These are phyloP conservation scores for Hydrozoanthus gracilis DNA, from an alignment of 92 coral and sea anemone species.

Conservation along the genomic window DNA sequence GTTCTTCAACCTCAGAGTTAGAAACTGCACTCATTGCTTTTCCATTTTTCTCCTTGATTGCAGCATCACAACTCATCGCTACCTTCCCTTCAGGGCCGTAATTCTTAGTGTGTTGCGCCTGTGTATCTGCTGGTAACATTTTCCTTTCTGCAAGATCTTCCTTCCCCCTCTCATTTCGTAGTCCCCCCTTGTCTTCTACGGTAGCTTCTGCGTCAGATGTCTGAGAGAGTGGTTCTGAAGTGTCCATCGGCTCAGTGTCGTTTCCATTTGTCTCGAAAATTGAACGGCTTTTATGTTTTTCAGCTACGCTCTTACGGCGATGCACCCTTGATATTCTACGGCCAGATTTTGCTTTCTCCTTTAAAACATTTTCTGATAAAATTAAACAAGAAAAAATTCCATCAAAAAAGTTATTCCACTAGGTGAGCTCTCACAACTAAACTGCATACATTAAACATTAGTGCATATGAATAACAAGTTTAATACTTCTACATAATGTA, in stretches of 20 bases:
- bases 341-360: background rate
- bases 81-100: no score
- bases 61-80: no score
- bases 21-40: background rate
- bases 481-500: no score
- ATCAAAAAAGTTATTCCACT: no score
- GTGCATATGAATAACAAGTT: no score
- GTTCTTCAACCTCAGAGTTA: background rate
- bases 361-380: background rate
- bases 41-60: background rate
- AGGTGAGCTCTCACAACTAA: no score
- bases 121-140: background rate
- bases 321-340: constrained; percentile 1
- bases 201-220: background rate
- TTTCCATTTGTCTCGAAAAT: background rate
- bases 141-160: background rate
- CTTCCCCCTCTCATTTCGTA: background rate
- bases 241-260: constrained; percentile 21
- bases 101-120: background rate
- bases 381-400: background rate
- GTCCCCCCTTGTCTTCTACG: background rate
- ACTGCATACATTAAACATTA: no score
- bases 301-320: background rate
- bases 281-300: background rate
- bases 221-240: background rate